Evolutionary conservation across 2,113 vertebrate genomes (phyloP).

Genomic region (Chionomys nivalis): DNA sequence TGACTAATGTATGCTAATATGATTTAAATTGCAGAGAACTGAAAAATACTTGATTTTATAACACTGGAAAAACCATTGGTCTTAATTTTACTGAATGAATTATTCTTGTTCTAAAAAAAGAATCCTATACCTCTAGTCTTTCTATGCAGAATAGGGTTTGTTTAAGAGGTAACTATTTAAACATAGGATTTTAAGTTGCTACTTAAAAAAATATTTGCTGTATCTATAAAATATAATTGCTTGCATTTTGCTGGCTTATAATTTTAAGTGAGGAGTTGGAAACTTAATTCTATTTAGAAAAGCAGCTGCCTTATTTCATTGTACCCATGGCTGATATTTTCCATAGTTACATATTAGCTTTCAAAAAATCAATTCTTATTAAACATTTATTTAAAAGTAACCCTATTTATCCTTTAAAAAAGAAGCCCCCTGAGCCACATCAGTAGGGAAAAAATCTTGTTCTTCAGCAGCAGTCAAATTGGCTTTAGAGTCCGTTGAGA

Average conservation of each 20-base stretch:
- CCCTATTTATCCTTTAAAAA: not conserved
- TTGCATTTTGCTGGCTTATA: not conserved
- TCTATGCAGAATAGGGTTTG: constrained; percentile 6
- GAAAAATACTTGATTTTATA: constrained; percentile 56
- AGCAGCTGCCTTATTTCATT: not conserved
- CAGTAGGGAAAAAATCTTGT: not conserved
- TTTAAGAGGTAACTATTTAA: constrained; percentile 56
- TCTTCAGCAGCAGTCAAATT: not conserved
- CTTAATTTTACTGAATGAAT: constrained; percentile 62
- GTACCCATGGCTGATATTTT: not conserved
- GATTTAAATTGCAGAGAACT: constrained; percentile 66
- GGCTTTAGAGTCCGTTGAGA: not conserved
- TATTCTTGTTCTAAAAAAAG: not conserved
- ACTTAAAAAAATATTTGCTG: constrained; percentile 23
- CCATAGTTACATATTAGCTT: constrained; percentile 22
- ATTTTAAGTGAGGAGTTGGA: not conserved
- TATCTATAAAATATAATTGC: constrained; percentile 22
- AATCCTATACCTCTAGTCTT: not conserved
- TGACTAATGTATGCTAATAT: constrained; percentile 55
- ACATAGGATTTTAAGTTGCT: not conserved
- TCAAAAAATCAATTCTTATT: not conserved
- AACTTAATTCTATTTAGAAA: constrained; percentile 34
- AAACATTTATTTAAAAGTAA: constrained; percentile 2
- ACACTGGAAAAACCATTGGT: constrained; percentile 36
- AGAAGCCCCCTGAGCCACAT: not conserved